These are phyloP conservation scores for Acleris sparsana DNA, from an alignment of 2,888 invertebrate species.

Conservation along the genomic window DNA sequence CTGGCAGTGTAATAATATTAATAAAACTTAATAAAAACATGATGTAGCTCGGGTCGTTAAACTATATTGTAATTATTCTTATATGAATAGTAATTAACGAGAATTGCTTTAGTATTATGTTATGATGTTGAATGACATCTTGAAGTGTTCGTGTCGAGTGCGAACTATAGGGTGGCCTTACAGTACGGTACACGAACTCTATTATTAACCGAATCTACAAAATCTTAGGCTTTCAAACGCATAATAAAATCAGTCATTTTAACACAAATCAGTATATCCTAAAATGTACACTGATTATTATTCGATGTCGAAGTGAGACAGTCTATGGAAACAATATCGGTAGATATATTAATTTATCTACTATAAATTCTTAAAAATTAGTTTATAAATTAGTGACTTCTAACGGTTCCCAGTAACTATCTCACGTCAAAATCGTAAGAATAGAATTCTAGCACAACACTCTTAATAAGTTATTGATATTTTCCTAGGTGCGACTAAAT, in stretches of 20 bases:
- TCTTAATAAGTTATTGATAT: constrained; percentile 84
- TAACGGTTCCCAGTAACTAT: constrained; percentile 70
- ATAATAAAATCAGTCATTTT: constrained; percentile 84
- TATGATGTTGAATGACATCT: constrained; percentile 59
- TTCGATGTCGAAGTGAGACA: constrained; percentile 78
- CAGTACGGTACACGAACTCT: constrained; percentile 72
- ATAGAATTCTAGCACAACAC: constrained; percentile 82
- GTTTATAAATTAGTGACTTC: constrained; percentile 82
- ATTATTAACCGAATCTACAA: constrained; percentile 78
- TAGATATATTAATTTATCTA: constrained; percentile 73
- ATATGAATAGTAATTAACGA: constrained; percentile 79
- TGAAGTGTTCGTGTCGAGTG: constrained; percentile 68
- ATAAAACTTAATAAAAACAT: constrained; percentile 60
- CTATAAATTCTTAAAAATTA: constrained; percentile 81
- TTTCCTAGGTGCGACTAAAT: constrained; percentile 83
- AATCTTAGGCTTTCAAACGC: constrained; percentile 82
- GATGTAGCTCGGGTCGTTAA: constrained; percentile 55
- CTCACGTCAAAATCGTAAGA: constrained; percentile 76
- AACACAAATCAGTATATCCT: constrained; percentile 82
- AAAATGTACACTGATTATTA: constrained; percentile 81
- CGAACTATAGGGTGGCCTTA: constrained; percentile 81
- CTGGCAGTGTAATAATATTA: constrained; percentile 80
- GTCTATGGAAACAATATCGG: constrained; percentile 60
- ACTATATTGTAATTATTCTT: constrained; percentile 67
- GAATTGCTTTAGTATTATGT: constrained; percentile 78